Conservation (phyloP, 1,140 invertebrate species). For the Charaxes varanes region DNA sequence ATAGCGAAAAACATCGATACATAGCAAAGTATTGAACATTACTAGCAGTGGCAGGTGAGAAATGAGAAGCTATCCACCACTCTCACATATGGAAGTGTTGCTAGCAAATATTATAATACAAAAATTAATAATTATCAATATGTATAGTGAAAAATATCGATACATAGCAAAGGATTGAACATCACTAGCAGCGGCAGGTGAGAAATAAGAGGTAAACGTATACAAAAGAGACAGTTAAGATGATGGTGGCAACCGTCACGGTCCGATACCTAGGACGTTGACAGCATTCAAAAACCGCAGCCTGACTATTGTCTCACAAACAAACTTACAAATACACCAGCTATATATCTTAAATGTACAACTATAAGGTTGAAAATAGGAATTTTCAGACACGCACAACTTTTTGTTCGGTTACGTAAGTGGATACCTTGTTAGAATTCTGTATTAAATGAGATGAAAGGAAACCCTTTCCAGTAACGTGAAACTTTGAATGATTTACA, state of each 20-base stretch:
- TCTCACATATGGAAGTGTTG: no score
- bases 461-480: slow-evolving; percentile 3
- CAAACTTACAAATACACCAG: slow-evolving; percentile 1
- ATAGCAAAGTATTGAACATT: no score
- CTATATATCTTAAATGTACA: neutral
- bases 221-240: slow-evolving; percentile 25
- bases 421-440: slow-evolving; percentile 18
- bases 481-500: slow-evolving; percentile 7
- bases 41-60: no score
- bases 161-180: no score
- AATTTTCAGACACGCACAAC: neutral
- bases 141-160: no score
- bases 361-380: slow-evolving; percentile 3
- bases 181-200: slow-evolving; percentile 13
- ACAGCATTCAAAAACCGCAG: slow-evolving; percentile 55
- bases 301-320: slow-evolving; percentile 25
- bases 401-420: slow-evolving; percentile 14
- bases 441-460: slow-evolving; percentile 7
- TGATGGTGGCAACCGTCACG: slow-evolving; percentile 36
- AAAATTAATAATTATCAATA: no score
- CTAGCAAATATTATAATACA: no score
- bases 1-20: no score
- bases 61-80: no score
- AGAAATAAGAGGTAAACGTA: slow-evolving; percentile 14
- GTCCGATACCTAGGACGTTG: slow-evolving; percentile 48